Evolutionary conservation across 2,888 invertebrate genomes (phyloP).

Genomic region (Dimorphilus gyrociliatus): DNA sequence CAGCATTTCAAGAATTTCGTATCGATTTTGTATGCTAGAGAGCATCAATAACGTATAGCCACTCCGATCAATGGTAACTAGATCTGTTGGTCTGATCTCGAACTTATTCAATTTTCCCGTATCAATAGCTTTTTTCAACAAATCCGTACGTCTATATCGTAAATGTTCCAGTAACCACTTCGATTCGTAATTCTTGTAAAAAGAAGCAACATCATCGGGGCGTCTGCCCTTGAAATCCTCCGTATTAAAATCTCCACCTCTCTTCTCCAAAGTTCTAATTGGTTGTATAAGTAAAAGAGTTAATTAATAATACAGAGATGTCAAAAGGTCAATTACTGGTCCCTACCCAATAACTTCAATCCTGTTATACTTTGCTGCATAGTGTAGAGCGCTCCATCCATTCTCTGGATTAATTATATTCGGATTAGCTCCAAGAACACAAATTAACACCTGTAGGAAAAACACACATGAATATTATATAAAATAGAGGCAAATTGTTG

Average conservation of each 20-base stretch:
- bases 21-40: no score
- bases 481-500: neutral
- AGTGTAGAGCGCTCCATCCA: conserved; percentile 23
- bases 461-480: neutral
- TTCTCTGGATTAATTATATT: conserved; percentile 18
- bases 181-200: conserved; percentile 6
- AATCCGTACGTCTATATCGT: neutral
- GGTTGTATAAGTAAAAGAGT: no score
- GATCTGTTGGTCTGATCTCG: no score
- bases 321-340: no score
- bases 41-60: no score
- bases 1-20: no score
- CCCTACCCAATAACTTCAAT: conserved; percentile 23
- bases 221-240: conserved; percentile 19
- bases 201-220: conserved; percentile 18
- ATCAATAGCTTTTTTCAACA: no score
- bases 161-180: conserved; percentile 8
- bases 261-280: conserved; percentile 22
- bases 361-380: conserved; percentile 18
- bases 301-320: no score
- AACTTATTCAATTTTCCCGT: no score
- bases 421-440: conserved; percentile 19
- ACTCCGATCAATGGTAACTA: no score
- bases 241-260: conserved; percentile 26
- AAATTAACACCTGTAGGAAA: conserved; percentile 15